A percentile compares a stretch with the other conserved stretches of the same genome.
Evolutionary conservation across 2,888 invertebrate genomes (phyloP).

Genomic region (Noctua janthina): DNA sequence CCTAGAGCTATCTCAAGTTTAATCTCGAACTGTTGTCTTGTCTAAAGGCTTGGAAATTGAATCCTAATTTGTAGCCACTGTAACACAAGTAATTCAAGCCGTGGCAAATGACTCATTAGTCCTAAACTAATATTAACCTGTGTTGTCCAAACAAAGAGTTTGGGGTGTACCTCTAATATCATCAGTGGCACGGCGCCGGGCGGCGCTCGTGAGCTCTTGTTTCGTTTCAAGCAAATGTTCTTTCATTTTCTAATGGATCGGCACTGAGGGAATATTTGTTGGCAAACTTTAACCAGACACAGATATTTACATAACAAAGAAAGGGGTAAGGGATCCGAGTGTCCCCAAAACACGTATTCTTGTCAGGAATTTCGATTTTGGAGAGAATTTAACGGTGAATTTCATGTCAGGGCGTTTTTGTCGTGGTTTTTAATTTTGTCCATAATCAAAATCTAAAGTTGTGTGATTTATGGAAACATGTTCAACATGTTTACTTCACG

Average conservation of each 20-base stretch:
- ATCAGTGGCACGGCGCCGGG: conserved; percentile 66
- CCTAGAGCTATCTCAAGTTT: conserved; percentile 17
- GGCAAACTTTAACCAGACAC: conserved; percentile 83
- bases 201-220: conserved; percentile 73
- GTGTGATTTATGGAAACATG: conserved; percentile 69
- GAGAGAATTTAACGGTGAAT: conserved; percentile 85
- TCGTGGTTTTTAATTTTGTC: conserved; percentile 70
- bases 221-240: conserved; percentile 81
- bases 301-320: conserved; percentile 88
- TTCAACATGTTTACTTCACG: conserved; percentile 67
- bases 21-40: conserved; percentile 45
- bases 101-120: conserved; percentile 85
- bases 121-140: conserved; percentile 86
- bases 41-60: conserved; percentile 59
- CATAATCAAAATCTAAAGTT: conserved; percentile 74
- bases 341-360: conserved; percentile 84
- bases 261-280: conserved; percentile 83
- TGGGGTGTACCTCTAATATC: conserved; percentile 77
- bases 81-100: conserved; percentile 75
- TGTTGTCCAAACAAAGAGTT: conserved; percentile 80
- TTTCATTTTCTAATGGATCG: conserved; percentile 89
- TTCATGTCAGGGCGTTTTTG: conserved; percentile 79
- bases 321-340: conserved; percentile 82
- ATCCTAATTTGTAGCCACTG: conserved; percentile 69
- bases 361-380: conserved; percentile 82